phyloP scores from a whole-genome alignment of 2,797 vertebrate genomes.

The Champsocephalus esox region DNA sequence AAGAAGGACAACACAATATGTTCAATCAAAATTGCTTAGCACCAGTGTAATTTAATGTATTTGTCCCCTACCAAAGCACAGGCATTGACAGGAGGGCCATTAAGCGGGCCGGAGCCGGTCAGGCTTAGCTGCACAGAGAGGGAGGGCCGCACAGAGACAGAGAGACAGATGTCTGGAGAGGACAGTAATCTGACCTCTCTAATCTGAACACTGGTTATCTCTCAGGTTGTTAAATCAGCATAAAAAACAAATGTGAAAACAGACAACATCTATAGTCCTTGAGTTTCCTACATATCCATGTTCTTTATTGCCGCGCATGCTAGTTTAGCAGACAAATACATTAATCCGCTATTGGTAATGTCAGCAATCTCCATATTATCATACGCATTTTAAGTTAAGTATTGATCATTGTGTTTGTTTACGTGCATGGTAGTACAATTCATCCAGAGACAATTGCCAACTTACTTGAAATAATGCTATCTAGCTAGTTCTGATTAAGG shows the following conservation, averaged over 20 bases:
- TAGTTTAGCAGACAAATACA: conserved; percentile 5
- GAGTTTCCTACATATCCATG: neutral
- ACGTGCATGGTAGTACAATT: neutral
- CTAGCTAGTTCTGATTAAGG: neutral
- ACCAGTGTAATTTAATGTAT: conserved; percentile 53
- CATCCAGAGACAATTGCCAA: neutral
- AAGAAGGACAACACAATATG: conserved; percentile 14
- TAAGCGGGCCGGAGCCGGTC: conserved; percentile 56
- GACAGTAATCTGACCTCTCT: conserved; percentile 77
- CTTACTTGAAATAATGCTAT: neutral
- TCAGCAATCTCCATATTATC: neutral
- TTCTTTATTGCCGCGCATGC: neutral
- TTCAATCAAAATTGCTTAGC: conserved; percentile 8
- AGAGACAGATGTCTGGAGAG: conserved; percentile 73
- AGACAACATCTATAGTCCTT: neutral
- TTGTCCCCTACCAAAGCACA: conserved; percentile 28
- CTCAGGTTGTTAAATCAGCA: conserved; percentile 62
- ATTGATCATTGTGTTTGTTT: neutral
- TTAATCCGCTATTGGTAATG: neutral
- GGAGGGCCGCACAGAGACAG: conserved; percentile 56
- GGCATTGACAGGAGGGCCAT: conserved; percentile 51
- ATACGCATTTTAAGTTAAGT: neutral
- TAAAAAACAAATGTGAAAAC: conserved; percentile 31
- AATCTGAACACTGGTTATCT: conserved; percentile 63
- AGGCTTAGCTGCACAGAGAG: conserved; percentile 60